Evolutionary conservation across 2,888 invertebrate genomes (phyloP).

Genomic region (Lumbricus terrestris): DNA sequence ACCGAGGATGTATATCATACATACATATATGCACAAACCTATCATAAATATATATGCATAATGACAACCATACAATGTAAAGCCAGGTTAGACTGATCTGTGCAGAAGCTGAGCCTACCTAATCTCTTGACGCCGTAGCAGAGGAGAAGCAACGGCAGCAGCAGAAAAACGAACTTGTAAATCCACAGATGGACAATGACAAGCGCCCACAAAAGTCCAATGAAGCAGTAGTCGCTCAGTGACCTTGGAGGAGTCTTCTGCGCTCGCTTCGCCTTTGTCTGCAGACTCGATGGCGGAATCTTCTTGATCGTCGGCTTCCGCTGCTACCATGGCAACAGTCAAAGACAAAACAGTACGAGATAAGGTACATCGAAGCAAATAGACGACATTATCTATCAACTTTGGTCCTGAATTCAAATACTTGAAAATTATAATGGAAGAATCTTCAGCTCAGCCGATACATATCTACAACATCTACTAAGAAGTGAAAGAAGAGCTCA

Average conservation of each 20-base stretch:
- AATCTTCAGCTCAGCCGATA: too few species aligned
- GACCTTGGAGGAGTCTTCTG: conserved; percentile 16
- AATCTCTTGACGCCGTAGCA: conserved; percentile 67
- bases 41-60: too few species aligned
- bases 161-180: conserved; percentile 77
- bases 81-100: not conserved
- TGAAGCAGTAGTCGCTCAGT: conserved; percentile 56
- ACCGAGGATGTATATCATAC: too few species aligned
- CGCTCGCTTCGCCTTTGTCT: not conserved
- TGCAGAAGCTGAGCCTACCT: conserved; percentile 45
- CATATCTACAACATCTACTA: too few species aligned
- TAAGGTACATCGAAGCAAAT: too few species aligned
- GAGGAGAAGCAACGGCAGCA: conserved; percentile 72
- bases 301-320: not conserved
- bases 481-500: too few species aligned
- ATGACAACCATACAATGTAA: not conserved
- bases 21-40: too few species aligned
- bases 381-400: too few species aligned
- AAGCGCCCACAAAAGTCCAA: conserved; percentile 74
- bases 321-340: not conserved
- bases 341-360: not conserved
- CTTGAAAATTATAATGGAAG: too few species aligned
- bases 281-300: not conserved
- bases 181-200: conserved; percentile 81
- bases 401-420: too few species aligned